phyloP scores from a whole-genome alignment of 2,888 invertebrate species.

The Meiosimyza platycephala region DNA sequence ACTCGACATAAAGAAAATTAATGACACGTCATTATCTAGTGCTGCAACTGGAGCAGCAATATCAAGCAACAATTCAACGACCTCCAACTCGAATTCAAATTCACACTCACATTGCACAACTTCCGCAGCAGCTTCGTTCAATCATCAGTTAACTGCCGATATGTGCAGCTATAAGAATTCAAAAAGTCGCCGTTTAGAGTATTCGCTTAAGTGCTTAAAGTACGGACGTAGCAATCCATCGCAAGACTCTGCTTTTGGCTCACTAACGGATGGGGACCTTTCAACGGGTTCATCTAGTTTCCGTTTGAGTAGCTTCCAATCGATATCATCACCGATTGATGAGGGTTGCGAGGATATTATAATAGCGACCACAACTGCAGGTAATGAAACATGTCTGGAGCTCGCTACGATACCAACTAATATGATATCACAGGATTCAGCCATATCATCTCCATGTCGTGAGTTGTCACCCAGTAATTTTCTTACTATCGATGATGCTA shows the following conservation, averaged over 20 bases:
- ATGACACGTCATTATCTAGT: constrained; percentile 25
- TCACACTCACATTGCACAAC: constrained; percentile 21
- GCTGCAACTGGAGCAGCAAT: constrained; percentile 16
- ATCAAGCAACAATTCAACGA: constrained; percentile 11
- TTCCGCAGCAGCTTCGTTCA: constrained; percentile 51
- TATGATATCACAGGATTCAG: constrained; percentile 65
- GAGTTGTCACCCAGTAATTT: constrained; percentile 64
- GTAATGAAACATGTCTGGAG: constrained; percentile 63
- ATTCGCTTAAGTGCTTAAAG: constrained; percentile 66
- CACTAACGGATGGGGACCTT: constrained; percentile 66
- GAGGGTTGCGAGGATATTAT: constrained; percentile 67
- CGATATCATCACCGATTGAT: constrained; percentile 67
- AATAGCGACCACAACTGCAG: constrained; percentile 63
- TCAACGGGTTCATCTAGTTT: constrained; percentile 67
- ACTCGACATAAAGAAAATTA: constrained; percentile 27
- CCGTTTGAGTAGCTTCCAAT: constrained; percentile 66
- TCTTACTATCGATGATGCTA: constrained; percentile 61
- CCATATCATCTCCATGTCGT: constrained; percentile 65
- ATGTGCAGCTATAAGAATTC: constrained; percentile 67
- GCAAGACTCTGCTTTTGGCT: constrained; percentile 67
- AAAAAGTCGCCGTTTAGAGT: constrained; percentile 66
- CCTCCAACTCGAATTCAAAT: constrained; percentile 26
- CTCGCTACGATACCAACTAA: constrained; percentile 61
- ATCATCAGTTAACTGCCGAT: constrained; percentile 65
- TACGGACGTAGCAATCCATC: constrained; percentile 67